Evolutionary conservation across 1,140 invertebrate species (phyloP), one percentile per base, ranked within the genome.

Genomic region (Euwallacea similis): DNA sequence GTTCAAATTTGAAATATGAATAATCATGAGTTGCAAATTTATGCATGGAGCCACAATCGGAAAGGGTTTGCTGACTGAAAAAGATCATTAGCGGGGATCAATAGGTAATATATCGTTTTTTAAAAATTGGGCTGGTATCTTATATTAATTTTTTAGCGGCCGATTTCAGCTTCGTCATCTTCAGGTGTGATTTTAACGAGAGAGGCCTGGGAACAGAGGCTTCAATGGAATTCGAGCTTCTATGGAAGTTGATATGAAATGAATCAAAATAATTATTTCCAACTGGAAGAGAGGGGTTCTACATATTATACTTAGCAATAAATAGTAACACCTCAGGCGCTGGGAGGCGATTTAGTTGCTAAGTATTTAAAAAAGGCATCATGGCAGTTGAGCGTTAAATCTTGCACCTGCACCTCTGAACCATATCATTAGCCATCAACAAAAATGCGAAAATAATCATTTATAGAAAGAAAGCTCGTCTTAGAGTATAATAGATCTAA

Each of bases 1-100:
- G 6, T 50, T 50, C 16, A 42, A 61, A 61, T 66, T 66, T 56
- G n/a, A 56, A 66, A 66, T 66, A 58, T 66, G 53, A 56, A 58
- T 56, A 56, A 66, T 56, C 64, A 56, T 66, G 53, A 66, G 42
- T 66, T 66, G 63, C 63, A 65, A 65, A 65, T 65, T 65, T 65
- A 65, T 65, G 63, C 63, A 65, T 46, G 43, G 7, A n/a, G 42
- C 61, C 21, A 33, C 21, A 63, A 44, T 47, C n/a, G 61, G 47
- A 63, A 61, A 43, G 61, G 61, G 42, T 63, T 47, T 16, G 10
- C 21, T 43, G 16, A 65, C 21, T 61, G 59, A 53, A 65, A 65
- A 54, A 7, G 46, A 65, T n/a, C 21, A 53, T 41, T 41, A 53
- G 41, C 16, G 41, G 10, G 9, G 41, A 43, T 61, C 33, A 43